Base-by-base conservation (phyloP, 2,888 invertebrate species). In the Lymantria monacha region DNA sequence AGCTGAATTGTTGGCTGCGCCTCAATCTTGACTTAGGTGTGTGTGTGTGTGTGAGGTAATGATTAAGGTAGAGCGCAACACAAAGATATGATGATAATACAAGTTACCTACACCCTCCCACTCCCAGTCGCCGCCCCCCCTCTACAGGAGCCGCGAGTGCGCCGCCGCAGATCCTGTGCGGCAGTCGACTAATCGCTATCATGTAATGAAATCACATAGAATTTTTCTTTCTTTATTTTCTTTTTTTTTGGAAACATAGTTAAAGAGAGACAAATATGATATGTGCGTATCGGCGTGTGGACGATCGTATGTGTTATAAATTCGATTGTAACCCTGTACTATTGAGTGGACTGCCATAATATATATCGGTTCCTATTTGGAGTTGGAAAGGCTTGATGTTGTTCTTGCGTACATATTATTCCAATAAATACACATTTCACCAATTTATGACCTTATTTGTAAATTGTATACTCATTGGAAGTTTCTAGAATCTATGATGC, bases 271-370 rank as follows among this genome's bases (percentile, higher is more conserved):
- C 74, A 75, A 77, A 81, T 83, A 88, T 91, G 88, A 90, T 90
- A 89, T 90, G 90, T 90, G 90, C 89, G 89, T 88, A 87, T 83
- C 83, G 80, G 81, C 81, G 89, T 88, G 87, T 89, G 88, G 83
- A 85, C 84, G 80, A 86, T 76, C 79, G 83, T 86, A 84, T 87
- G 86, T 85, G 85, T 88, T 87, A 76, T 72, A 79, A 66, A 79
- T 79, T 83, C 72, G 64, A 80, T 75, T 86, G 86, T 87, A 84
- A 83, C 81, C 70, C 38, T 56, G 53, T 14, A 58, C 50, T 55
- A 42, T 61, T 68, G 33, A 14, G 76, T 81, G 67, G 76, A 74
- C 69, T 81, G 79, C 76, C 76, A 62, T 72, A 66, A 44, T 44
- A n/a, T 48, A 49, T 52, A 40, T 22, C 22, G 22, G 22, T 22